These are phyloP conservation scores for Chrysochloris asiatica DNA, from an alignment of 2,113 vertebrate species.

Conservation along the genomic window DNA sequence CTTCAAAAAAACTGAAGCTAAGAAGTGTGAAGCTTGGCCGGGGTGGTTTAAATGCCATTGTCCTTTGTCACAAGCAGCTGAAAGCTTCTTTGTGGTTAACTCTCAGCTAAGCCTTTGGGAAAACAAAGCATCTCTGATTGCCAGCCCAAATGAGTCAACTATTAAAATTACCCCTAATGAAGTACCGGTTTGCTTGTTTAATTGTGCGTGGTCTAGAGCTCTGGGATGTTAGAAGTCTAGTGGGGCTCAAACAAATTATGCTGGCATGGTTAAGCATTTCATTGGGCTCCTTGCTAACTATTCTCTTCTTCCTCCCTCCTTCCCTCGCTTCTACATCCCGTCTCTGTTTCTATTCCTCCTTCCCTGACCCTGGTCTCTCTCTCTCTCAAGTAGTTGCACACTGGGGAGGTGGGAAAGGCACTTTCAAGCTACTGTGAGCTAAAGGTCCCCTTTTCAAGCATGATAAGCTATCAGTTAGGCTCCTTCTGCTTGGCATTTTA, in stretches of 20 bases:
- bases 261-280: neutral
- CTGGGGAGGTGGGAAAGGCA: too few species aligned
- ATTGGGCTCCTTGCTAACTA: neutral
- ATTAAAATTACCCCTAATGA: slow-evolving; percentile 66
- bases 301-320: neutral
- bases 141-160: slow-evolving; percentile 64
- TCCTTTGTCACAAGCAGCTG: slow-evolving; percentile 13
- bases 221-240: slow-evolving; percentile 2
- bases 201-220: slow-evolving; percentile 2
- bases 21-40: slow-evolving; percentile 39
- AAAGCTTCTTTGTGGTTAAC: slow-evolving; percentile 44
- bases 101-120: slow-evolving; percentile 23
- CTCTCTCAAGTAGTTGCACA: too few species aligned
- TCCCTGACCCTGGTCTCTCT: too few species aligned
- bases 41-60: slow-evolving; percentile 47
- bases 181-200: slow-evolving; percentile 61
- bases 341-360: neutral
- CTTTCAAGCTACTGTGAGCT: neutral
- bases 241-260: neutral
- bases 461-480: too few species aligned
- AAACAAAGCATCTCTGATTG: slow-evolving; percentile 22
- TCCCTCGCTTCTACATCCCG: rapidly evolving
- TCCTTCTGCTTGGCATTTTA: too few species aligned
- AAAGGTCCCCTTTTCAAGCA: too few species aligned
- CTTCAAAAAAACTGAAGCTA: slow-evolving; percentile 38